Base-by-base conservation (phyloP, 2,888 invertebrate genomes). In the Philonicus albiceps region DNA sequence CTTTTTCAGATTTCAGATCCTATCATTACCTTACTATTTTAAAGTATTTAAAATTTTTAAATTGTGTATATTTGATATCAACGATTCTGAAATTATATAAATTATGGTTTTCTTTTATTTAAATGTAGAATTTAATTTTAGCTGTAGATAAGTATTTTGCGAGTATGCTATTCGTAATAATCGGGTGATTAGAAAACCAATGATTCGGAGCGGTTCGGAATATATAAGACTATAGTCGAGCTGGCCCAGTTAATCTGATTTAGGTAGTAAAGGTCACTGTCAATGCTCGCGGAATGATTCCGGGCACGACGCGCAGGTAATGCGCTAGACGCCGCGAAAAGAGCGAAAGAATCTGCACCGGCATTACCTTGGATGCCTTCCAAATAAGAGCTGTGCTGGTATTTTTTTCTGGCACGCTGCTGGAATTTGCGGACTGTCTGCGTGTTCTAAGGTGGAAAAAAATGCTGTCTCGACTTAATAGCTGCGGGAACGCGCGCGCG, bases 401-500 rank as follows among this genome's bases (percentile, higher is more conserved):
- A 81, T 81, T 81, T 81, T 8, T 81, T 81, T 49, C 81, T 49
- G 55, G 81, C 81, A 55, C 81, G 55, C 30, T n/a, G 53, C 27
- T 81, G 81, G 81, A 81, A 81, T 81, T 37, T n/a, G 34, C 49
- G 64, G 31, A 13, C 81, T 55, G 55, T 81, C 31, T 64, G 27
- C 78, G 49, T 43, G 49, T 78, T 78, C 27, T 78, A 37, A 40
- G 64, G 64, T 78, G 30, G 19, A 78, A 78, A 49, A 43, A 78
- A 78, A 78, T 78, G 78, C 55, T 30, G 81, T 81, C 81, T 81
- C 64, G 81, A 81, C 81, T 81, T 55, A 53, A 55, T 81, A 19
- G 37, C 64, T 55, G 8, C 81, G 53, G 64, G 53, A 73, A 73
- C 27, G 13, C 55, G 64, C 55, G 64, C 55, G 55, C 55, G 34